These are phyloP conservation scores for Sycobia sp. DNA, from an alignment of 1,140 invertebrate genomes.

Conservation along the genomic window DNA sequence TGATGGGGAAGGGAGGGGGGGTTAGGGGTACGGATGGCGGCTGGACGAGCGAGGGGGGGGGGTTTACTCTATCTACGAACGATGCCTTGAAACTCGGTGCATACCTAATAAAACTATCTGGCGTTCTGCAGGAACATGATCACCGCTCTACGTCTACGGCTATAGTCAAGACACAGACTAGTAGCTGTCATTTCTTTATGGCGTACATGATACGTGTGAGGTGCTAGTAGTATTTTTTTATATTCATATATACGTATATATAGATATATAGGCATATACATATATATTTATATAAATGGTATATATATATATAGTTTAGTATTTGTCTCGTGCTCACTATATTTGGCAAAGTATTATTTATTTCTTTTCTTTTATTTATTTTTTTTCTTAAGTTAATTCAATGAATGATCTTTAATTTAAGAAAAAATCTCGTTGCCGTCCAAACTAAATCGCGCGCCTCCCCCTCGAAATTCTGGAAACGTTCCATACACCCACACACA, in stretches of 20 bases:
- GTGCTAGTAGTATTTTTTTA: conserved; percentile 51
- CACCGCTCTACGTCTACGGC: conserved; percentile 56
- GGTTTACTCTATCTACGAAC: conserved; percentile 52
- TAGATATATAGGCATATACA: too few relatives aligned
- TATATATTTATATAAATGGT: too few relatives aligned
- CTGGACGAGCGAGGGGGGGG: too few relatives aligned
- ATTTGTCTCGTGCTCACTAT: conserved; percentile 38
- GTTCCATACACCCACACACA: too few relatives aligned
- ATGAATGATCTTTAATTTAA: too few relatives aligned
- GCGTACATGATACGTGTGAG: conserved; percentile 57
- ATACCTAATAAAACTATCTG: conserved; percentile 59
- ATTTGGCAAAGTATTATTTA: conserved; percentile 27
- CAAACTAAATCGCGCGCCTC: conserved; percentile 7
- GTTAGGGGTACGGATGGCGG: too few relatives aligned
- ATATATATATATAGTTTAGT: too few relatives aligned
- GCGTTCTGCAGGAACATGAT: conserved; percentile 56
- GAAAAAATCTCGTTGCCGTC: neutral
- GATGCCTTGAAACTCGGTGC: conserved; percentile 57
- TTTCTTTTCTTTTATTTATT: conserved; percentile 30
- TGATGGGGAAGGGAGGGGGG: too few relatives aligned
- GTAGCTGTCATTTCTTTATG: conserved; percentile 54
- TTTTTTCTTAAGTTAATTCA: neutral
- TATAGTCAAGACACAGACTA: conserved; percentile 58
- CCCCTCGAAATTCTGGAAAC: conserved; percentile 15
- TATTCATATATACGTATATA: conserved; percentile 18